Base-by-base conservation (phyloP, 2,797 vertebrate species). In the Eidolon dupreanum region DNA sequence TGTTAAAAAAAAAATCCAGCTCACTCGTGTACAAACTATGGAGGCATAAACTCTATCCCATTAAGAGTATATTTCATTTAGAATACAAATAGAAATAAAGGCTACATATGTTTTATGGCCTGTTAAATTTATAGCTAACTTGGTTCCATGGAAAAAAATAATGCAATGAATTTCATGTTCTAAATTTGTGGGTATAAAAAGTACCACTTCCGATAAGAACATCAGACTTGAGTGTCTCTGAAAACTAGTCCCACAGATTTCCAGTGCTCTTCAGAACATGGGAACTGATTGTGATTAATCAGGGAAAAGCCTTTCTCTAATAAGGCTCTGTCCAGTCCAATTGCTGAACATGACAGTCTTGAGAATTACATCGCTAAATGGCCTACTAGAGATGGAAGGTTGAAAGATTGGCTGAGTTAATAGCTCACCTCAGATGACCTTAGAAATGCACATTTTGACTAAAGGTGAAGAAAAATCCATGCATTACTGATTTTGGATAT, bases 241-340 rank as follows among this genome's bases (percentile, higher is more conserved):
- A 97, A 97, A 97, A 97, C 88, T 93, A 96, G 95, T 88, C 95
- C 96, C 82, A 96, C 88, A 97, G 91, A 95, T 96, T 97, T 97
- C 81, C 90, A 97, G 96, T 95, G 96, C 97, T 97, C 96, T 97
- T 97, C 94, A 97, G 88, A 97, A 97, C 96, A 92, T 82, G 77
- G 86, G 93, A 88, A 75, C 96, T 97, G 97, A 97, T 97, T 97
- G 97, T 96, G 96, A 97, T 97, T 97, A 97, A 98, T 97, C 97
- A 97, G 61, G 89, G 95, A 88, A 97, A 97, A 97, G 95, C 97
- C 96, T 74, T 97, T 95, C 96, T 97, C 96, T 97, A 97, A 97
- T 97, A 97, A 97, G 97, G 70, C 90, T 96, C 95, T 95, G 95
- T 97, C 97, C 95, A 87, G 95, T 97, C 74, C 97, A 97, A 97